A percentile compares a stretch with the other conserved stretches of the same genome.
These are phyloP conservation scores for Diadromus collaris DNA, from an alignment of 2,888 invertebrate species.

Conservation along the genomic window DNA sequence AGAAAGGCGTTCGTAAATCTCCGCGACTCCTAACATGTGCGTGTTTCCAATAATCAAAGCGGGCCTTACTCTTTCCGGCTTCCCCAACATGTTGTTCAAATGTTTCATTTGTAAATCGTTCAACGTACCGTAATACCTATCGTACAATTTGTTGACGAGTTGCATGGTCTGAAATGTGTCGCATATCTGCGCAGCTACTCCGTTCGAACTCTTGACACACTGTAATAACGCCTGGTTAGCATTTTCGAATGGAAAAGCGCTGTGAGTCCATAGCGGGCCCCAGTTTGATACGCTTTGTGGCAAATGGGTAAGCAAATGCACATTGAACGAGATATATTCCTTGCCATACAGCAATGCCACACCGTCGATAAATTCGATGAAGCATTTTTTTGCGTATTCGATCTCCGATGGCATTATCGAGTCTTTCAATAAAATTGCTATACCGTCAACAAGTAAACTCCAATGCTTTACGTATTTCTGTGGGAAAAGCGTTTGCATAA, in stretches of 20 bases:
- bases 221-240: constrained; percentile 51
- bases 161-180: constrained; percentile 34
- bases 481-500: constrained; percentile 3
- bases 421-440: constrained; percentile 44
- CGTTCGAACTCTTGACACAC: constrained; percentile 52
- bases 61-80: not conserved
- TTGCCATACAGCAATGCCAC: constrained; percentile 41
- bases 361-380: constrained; percentile 43
- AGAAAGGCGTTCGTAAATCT: constrained; percentile 14
- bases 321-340: constrained; percentile 36
- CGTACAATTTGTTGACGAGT: constrained; percentile 23
- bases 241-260: constrained; percentile 37
- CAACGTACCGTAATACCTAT: constrained; percentile 19
- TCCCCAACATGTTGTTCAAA: constrained; percentile 20
- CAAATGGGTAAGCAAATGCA: constrained; percentile 57
- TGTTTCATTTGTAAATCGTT: not conserved
- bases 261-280: constrained; percentile 61
- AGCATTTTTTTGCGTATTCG: constrained; percentile 32
- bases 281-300: constrained; percentile 58
- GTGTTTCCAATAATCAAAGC: constrained; percentile 9
- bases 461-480: constrained; percentile 32
- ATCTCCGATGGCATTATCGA: constrained; percentile 52
- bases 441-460: constrained; percentile 42
- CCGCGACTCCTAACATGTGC: constrained; percentile 13
- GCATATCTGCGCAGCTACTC: constrained; percentile 52